These are phyloP conservation scores for Daboia siamensis DNA, from an alignment of 2,113 vertebrate genomes.

Conservation along the genomic window DNA sequence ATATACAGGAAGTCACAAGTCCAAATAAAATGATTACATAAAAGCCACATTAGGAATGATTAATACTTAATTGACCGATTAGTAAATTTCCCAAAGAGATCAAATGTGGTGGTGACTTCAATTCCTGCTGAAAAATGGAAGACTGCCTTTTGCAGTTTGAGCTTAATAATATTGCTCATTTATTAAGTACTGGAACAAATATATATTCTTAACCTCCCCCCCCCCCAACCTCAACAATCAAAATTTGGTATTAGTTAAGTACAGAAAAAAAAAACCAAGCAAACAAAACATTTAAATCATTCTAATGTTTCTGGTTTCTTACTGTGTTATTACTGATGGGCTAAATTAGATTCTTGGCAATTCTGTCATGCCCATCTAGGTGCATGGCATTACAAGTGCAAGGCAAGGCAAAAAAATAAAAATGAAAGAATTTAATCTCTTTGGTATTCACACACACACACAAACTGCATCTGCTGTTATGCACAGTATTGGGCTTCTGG, in stretches of 20 bases:
- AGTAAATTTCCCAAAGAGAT: background rate
- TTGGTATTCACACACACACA: background rate
- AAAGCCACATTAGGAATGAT: constrained; percentile 12
- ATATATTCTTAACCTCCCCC: background rate
- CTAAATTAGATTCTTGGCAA: background rate
- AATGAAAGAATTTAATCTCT: background rate
- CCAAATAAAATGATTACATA: background rate
- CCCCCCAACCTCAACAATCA: background rate
- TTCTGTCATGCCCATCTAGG: background rate
- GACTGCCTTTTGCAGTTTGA: background rate
- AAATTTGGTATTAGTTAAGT: background rate
- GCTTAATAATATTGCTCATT: background rate
- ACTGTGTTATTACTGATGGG: background rate
- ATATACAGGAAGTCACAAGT: background rate
- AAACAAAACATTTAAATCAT: background rate
- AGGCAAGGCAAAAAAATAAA: background rate
- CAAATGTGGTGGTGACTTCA: background rate
- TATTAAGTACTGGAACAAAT: background rate
- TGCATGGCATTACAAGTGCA: background rate
- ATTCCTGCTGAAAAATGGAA: background rate
- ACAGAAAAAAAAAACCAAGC: background rate
- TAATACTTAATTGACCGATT: background rate
- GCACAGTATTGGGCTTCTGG: background rate
- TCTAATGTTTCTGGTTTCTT: background rate
- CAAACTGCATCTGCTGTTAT: background rate